A percentile compares a stretch with the other conserved stretches of the same genome.
Evolutionary conservation across 2,797 vertebrate species (phyloP).

Genomic region (Pipistrellus pygmaeus): DNA sequence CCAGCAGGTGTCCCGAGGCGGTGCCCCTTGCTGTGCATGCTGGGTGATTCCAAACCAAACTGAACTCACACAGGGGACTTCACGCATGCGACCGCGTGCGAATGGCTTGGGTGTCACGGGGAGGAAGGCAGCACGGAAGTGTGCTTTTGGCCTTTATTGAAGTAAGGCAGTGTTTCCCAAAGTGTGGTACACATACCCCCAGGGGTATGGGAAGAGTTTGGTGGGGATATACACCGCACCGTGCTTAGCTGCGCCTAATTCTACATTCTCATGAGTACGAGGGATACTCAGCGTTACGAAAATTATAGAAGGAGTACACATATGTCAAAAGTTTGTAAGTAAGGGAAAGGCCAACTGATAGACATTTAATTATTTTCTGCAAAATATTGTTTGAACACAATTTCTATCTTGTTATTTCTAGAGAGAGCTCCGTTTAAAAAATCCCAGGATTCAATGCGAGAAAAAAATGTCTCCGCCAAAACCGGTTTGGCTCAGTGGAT

Average conservation of each 20-base stretch:
- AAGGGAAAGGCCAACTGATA: slow-evolving; percentile 23
- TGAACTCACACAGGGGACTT: background rate
- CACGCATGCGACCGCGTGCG: slow-evolving; percentile 57
- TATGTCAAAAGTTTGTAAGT: too few relatives aligned
- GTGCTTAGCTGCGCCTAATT: too few relatives aligned
- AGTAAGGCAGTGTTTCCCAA: too few relatives aligned
- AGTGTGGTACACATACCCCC: too few relatives aligned
- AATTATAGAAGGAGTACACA: too few relatives aligned
- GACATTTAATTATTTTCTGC: slow-evolving; percentile 4
- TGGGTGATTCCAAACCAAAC: slow-evolving; percentile 6
- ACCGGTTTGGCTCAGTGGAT: too few relatives aligned
- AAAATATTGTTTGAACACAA: slow-evolving; percentile 16
- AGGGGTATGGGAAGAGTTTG: too few relatives aligned
- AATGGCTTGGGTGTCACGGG: slow-evolving; percentile 50
- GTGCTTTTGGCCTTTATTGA: too few relatives aligned
- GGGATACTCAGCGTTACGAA: too few relatives aligned
- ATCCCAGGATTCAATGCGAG: background rate
- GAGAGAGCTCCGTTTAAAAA: background rate
- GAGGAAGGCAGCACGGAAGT: slow-evolving; percentile 26
- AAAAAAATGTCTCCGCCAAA: slow-evolving; percentile 17
- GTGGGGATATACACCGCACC: too few relatives aligned
- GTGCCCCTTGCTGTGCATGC: background rate
- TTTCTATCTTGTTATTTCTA: slow-evolving; percentile 51
- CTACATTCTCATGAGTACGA: too few relatives aligned
- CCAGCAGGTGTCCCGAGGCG: background rate